Percentiles rank a stretch among this genome's conserved stretches.
These are phyloP conservation scores for Drosophila fungiperda DNA, from an alignment of 2,888 invertebrate genomes.

Conservation along the genomic window DNA sequence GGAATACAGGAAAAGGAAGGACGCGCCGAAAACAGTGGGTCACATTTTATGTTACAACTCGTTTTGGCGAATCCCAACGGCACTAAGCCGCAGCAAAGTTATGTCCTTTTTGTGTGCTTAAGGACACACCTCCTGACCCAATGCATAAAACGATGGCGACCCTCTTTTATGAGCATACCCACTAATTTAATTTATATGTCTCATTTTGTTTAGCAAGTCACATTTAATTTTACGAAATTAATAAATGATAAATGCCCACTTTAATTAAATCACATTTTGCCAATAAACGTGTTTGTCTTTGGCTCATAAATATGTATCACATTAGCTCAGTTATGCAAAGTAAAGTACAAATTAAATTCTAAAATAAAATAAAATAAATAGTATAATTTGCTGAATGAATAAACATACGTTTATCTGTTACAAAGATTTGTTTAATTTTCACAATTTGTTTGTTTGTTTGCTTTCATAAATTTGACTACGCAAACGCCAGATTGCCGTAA, in stretches of 20 bases:
- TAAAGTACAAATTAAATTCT: background rate
- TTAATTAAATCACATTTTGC: constrained; percentile 57
- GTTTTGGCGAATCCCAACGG: constrained; percentile 33
- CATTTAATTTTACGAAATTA: constrained; percentile 45
- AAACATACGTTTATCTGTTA: background rate
- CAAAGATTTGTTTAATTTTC: background rate
- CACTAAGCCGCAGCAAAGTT: constrained; percentile 71
- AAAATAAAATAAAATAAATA: background rate
- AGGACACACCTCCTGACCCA: constrained; percentile 11
- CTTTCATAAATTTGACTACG: constrained; percentile 28
- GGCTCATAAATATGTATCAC: constrained; percentile 1
- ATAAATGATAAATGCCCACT: constrained; percentile 34
- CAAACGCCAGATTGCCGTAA: constrained; percentile 12
- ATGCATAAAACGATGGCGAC: constrained; percentile 41
- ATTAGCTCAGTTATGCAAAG: background rate
- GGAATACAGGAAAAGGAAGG: constrained; percentile 64
- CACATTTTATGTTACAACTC: constrained; percentile 72
- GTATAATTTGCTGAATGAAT: background rate
- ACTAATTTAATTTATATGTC: constrained; percentile 63
- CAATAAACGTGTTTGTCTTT: constrained; percentile 20
- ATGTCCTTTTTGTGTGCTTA: constrained; percentile 22
- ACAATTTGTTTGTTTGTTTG: background rate
- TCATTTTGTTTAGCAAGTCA: constrained; percentile 22
- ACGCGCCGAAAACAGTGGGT: constrained; percentile 54
- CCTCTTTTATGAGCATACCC: constrained; percentile 46